Base-by-base conservation (phyloP, 1,140 invertebrate species). In the Pachyrhynchus sulphureomaculatus region DNA sequence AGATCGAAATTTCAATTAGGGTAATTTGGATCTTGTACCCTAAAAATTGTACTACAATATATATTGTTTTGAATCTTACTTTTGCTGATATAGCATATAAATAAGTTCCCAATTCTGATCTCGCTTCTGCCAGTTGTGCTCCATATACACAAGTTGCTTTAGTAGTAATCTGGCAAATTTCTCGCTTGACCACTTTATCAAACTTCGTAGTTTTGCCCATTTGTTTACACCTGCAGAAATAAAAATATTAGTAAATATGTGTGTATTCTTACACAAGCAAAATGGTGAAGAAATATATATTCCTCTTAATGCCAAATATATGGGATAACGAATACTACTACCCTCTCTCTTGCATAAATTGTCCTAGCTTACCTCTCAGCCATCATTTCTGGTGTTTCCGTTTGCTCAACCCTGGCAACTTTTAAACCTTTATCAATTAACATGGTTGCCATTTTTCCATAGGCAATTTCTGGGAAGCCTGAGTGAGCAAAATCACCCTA, bases 371-470 rank as follows among this genome's bases (percentile, higher is more conserved):
- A 61, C 59, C 95, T 82, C 71, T 93, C 84, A 10, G 82, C 82
- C 90, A 98, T 92, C 92, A 95, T 95, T 44, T 95, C 91, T 1
- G 96, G 95, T 8, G 93, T 99, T 81, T 99, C 98, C 0, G 95
- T 99, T 80, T 99, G 98, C 77, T 99, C 98, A 15, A 99, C 86
- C 18, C 98, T 80, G 0, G 95, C 96, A 5, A 99, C 89, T 80
- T 97, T 98, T 74, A 95, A 98, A 0, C 97, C 96, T 76, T 91
- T 91, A 64, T 93, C 89, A 48, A 99, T 85, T 0, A 99, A 77
- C 53, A 86, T 86, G 9, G 88, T 84, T 0, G 95, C 88, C 84
- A 93, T 98, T 67, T 92, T 83, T 20, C 87, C 88, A 72, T 95
- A 99, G 1, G 93, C 90, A 49, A 89, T 91, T 80, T 99, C 96